These are phyloP conservation scores for Microcebus tavaratra DNA, from an alignment of 2,113 vertebrate species.

Conservation along the genomic window DNA sequence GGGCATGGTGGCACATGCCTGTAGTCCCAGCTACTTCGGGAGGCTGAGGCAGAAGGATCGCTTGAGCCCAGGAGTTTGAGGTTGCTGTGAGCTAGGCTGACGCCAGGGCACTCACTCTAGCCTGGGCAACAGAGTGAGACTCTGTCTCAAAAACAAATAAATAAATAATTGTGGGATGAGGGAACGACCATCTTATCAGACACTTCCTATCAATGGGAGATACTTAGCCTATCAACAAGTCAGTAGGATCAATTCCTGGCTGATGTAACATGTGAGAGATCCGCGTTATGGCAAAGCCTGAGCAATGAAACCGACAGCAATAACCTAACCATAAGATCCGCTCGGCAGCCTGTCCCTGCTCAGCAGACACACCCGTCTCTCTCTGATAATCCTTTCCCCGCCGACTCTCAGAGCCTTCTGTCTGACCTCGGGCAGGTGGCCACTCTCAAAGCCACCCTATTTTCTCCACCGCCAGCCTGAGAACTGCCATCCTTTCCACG, in stretches of 20 bases:
- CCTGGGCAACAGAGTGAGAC: too few species aligned
- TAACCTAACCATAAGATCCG: not conserved
- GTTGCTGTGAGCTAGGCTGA: too few species aligned
- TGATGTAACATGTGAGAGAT: not conserved
- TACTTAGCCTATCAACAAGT: not conserved
- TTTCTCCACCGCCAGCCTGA: not conserved
- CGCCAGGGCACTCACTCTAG: too few species aligned
- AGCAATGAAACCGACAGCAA: not conserved
- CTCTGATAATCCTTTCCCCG: not conserved
- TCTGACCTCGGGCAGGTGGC: not conserved
- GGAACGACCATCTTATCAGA: not conserved
- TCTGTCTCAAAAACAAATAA: too few species aligned
- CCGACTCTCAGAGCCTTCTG: not conserved
- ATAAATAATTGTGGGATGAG: accelerated
- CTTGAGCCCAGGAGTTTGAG: too few species aligned
- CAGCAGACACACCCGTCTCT: not conserved
- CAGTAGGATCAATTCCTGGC: not conserved
- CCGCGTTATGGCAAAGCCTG: not conserved
- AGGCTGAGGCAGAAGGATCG: too few species aligned
- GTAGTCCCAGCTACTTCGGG: too few species aligned
- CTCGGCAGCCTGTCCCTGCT: not conserved
- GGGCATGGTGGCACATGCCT: too few species aligned
- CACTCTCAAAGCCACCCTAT: not conserved
- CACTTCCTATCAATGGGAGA: not conserved
- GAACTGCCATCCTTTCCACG: not conserved